Base-by-base conservation (phyloP, 1,140 invertebrate species). In the Popillia japonica region DNA sequence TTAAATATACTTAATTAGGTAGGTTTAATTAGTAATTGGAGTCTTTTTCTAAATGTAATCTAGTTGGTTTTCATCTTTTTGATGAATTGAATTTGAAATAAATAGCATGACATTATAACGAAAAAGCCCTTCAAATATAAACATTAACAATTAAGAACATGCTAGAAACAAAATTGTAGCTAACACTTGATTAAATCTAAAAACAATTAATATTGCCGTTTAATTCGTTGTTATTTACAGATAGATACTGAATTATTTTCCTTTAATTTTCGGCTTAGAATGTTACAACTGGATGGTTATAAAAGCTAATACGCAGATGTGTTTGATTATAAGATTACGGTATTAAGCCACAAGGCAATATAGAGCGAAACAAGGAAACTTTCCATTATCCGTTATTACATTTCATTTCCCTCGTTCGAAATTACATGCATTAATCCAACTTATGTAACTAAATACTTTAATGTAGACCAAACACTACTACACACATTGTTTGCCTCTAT, bases 281-380 rank as follows among this genome's bases (percentile, higher is more conserved):
- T 55, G 2, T n/a, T n/a, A 44, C 42, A 44, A 44, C 14, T 2
- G 14, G 7, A 17, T 17, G 48, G 17, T 55, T 55, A 17, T 55
- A 55, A 55, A n/a, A 55, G 48, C 11, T 17, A 55, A n/a, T 17
- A 17, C 48, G 48, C 48, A 17, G 48, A 17, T 55, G 48, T 17
- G 2, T 55, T 55, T 55, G 48, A 55, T 55, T 55, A n/a, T 55
- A 55, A 17, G 17, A 55, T 55, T 55, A 55, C 48, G 48, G 48
- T 55, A 17, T 17, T 17, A 55, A 55, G 17, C 48, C 48, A 55
- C 48, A 55, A 7, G 4, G 27, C 27, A 34, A 55, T 17, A 17
- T 7, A 55, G 48, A 7, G 48, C 14, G 27, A 34, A 34, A 55
- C 48, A 55, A 55, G 6, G 17, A 55, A 55, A 55, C 48, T 55